Base-by-base conservation (phyloP, 2,113 vertebrate species). In the Upupa epops region DNA sequence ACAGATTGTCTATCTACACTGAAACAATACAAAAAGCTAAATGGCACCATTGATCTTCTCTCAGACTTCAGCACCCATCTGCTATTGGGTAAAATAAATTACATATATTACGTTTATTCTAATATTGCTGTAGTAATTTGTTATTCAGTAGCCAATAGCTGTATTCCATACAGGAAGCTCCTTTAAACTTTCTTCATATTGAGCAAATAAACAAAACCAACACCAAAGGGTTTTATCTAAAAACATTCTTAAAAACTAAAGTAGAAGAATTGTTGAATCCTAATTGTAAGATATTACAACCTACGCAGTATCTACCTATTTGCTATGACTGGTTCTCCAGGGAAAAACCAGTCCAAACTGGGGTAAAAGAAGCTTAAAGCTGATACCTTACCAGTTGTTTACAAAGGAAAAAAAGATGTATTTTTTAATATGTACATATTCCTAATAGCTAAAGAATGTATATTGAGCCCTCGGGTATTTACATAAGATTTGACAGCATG, bases 21-120 rank as follows among this genome's bases (percentile, higher is more conserved):
- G 90, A 97, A 96, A 95, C 83, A 91, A 90, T 24, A 86, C 46
- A 92, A 90, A 87, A 95, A 94, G 46, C 92, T 95, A 95, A 95
- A 95, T 83, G 63, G 68, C 92, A 95, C 81, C 92, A 93, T 68
- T 95, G 92, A 96, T 97, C 89, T 95, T 95, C 92, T 73, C 71
- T 93, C 72, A 81, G 93, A 92, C 92, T 95, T 96, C 95, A 96
- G 91, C n/a, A 75, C 22, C 89, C 73, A 83, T 91, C 86, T 96
- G 89, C 82, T 93, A 96, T 95, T 91, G 65, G 84, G 81, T 88
- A 96, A 86, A 95, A 91, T 68, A 12, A 84, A 84, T 92, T 90
- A 65, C 51, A 68, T 65, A 88, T 59, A 94, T 87, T 60, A 66
- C 55, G 86, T 72, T 78, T 83, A 88, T 91, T 87, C 28, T 90